Conservation (phyloP, 2,797 vertebrate species). For the Pogonophryne albipinna region DNA sequence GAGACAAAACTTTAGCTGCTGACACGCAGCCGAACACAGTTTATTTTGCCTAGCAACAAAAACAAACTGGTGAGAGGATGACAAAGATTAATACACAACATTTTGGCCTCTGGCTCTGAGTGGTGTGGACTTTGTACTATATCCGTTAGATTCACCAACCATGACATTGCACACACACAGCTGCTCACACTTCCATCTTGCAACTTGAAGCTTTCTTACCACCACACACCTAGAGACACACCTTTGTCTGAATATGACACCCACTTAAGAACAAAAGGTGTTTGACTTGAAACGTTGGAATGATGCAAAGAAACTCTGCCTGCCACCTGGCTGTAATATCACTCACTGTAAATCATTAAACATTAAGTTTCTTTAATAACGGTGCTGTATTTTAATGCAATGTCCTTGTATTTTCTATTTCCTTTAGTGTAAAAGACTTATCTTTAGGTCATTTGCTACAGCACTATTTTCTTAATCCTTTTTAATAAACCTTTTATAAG, state of each 20-base stretch:
- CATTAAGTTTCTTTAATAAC: slow-evolving; percentile 19
- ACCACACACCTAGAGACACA: slow-evolving; percentile 45
- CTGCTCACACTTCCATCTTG: slow-evolving; percentile 53
- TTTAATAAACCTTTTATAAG: background rate
- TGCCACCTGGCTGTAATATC: slow-evolving; percentile 78
- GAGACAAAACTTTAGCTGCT: too few relatives aligned
- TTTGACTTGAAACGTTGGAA: slow-evolving; percentile 66
- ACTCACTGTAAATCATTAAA: slow-evolving; percentile 76
- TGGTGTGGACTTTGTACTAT: slow-evolving; percentile 71
- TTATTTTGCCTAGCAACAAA: too few relatives aligned
- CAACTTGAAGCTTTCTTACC: slow-evolving; percentile 42
- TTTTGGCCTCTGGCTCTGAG: slow-evolving; percentile 27
- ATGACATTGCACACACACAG: slow-evolving; percentile 31
- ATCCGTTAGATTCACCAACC: slow-evolving; percentile 65
- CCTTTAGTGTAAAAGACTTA: background rate
- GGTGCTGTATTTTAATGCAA: background rate
- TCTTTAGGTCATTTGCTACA: background rate
- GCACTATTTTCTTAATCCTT: background rate
- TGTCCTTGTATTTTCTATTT: slow-evolving; percentile 1
- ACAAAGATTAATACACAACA: slow-evolving; percentile 8
- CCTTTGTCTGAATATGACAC: slow-evolving; percentile 70
- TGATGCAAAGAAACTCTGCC: slow-evolving; percentile 50
- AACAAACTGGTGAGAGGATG: background rate
- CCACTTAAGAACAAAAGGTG: slow-evolving; percentile 62
- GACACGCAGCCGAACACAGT: too few relatives aligned